Evolutionary conservation across 2,888 invertebrate species (phyloP), one percentile per base, ranked within the genome.

Genomic region (Hipparchia semele): DNA sequence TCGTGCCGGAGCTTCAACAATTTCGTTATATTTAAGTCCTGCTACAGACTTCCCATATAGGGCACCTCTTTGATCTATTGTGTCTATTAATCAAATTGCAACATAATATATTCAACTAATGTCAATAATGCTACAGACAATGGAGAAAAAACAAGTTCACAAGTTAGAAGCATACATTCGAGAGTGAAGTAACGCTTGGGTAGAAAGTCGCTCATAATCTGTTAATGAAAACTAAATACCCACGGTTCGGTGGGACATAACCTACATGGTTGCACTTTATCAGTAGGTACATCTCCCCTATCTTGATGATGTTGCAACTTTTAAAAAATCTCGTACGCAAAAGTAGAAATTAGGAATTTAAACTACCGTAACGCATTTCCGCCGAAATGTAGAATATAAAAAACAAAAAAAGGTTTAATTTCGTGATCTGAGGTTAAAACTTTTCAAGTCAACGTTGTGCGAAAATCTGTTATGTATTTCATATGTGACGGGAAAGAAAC

Each of bases 131-230:
- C 45, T 1, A 0, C 49, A 8, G 62, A 62, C 62, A 64, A 51
- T 64, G 51, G 64, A 51, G 2, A n/a, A 2, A 10, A 64, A 51
- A 49, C 6, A 51, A 49, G 64, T 64, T 64, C 64, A 51, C 23
- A 65, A 10, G 6, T 51, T 53, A 53, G 51, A 23, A 12, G 12
- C 64, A 10, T 10, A 6, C 23, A 7, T 64, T 61, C 12, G 6
- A 61, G 39, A 45, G 12, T 61, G 3, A 61, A 39, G 60, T 4
- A 9, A 61, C 60, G 10, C 61, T 6, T 45, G 46, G 45, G 61
- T 65, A 65, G 64, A 65, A 65, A 65, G 64, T 64, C 2, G 49
- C n/a, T 46, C 45, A 46, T n/a, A 45, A 10, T n/a, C 45, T 46
- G 46, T 10, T 62, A 59, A 59, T 59, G 59, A 59, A 33, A 59